These are phyloP conservation scores for Mythimna impura DNA, from an alignment of 2,888 invertebrate species.

Conservation along the genomic window DNA sequence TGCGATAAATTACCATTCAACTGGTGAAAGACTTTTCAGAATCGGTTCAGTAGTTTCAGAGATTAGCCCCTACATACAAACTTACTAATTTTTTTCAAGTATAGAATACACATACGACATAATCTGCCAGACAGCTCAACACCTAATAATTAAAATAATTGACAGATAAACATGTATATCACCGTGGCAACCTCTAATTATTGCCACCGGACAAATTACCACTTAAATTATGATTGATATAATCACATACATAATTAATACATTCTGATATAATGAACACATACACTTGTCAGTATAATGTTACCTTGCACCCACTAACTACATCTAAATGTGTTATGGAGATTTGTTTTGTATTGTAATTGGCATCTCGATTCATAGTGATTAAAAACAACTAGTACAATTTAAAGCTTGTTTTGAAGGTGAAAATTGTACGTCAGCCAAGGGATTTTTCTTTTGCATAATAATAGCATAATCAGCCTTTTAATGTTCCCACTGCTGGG, in stretches of 20 bases:
- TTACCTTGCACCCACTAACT: slow-evolving; percentile 39
- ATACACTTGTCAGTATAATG: slow-evolving; percentile 9
- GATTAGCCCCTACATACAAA: too few relatives aligned
- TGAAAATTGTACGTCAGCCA: background rate
- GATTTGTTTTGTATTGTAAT: slow-evolving; percentile 12
- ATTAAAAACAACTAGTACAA: background rate
- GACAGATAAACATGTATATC: slow-evolving; percentile 9
- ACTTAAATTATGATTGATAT: slow-evolving; percentile 40
- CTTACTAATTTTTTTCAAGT: too few relatives aligned
- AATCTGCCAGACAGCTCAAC: background rate
- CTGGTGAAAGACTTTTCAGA: too few relatives aligned
- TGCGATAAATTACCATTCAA: too few relatives aligned
- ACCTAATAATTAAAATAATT: slow-evolving; percentile 25
- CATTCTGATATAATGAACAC: slow-evolving; percentile 30
- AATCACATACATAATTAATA: slow-evolving; percentile 22
- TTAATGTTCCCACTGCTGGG: too few relatives aligned
- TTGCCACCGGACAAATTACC: slow-evolving; percentile 35
- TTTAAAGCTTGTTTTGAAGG: background rate
- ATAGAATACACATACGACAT: too few relatives aligned
- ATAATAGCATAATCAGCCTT: too few relatives aligned
- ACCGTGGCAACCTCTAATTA: slow-evolving; percentile 38
- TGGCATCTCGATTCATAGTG: slow-evolving; percentile 10
- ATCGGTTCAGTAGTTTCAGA: too few relatives aligned
- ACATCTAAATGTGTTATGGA: background rate
- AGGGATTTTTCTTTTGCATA: background rate